These are phyloP conservation scores for Telmatherina bonti DNA, from an alignment of 2,797 vertebrate genomes.

Conservation along the genomic window DNA sequence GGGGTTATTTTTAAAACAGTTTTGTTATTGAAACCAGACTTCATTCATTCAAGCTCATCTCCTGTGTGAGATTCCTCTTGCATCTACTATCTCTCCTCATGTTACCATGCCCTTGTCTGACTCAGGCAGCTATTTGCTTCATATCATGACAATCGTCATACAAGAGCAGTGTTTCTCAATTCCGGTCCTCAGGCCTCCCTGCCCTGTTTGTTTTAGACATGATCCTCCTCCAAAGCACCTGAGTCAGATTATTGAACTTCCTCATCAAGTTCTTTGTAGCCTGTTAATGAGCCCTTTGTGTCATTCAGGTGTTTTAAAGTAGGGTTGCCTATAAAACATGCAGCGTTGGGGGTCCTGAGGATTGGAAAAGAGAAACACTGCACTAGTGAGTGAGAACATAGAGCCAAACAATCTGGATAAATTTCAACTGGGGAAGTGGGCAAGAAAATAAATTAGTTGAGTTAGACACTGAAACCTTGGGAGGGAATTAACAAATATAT, in stretches of 20 bases:
- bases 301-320: too few species aligned
- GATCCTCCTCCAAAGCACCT: too few species aligned
- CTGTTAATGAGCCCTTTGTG: too few species aligned
- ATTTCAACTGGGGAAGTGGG: constrained; percentile 11
- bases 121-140: constrained; percentile 2
- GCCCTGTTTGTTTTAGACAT: too few species aligned
- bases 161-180: too few species aligned
- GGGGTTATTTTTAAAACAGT: background rate
- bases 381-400: background rate
- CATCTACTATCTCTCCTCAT: constrained; percentile 18
- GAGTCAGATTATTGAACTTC: too few species aligned
- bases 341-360: too few species aligned
- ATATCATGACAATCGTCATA: background rate
- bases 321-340: too few species aligned
- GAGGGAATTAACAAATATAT: constrained; percentile 45
- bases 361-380: too few species aligned
- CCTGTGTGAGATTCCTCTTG: constrained; percentile 23
- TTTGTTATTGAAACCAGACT: constrained; percentile 7
- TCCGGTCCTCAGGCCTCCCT: too few species aligned
- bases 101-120: constrained; percentile 27
- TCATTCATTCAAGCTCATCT: background rate
- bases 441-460: constrained; percentile 23
- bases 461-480: constrained; percentile 33
- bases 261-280: too few species aligned
- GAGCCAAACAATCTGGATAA: constrained; percentile 18